Evolutionary conservation across 2,113 vertebrate species (phyloP).

Genomic region (Menidia beryllina): DNA sequence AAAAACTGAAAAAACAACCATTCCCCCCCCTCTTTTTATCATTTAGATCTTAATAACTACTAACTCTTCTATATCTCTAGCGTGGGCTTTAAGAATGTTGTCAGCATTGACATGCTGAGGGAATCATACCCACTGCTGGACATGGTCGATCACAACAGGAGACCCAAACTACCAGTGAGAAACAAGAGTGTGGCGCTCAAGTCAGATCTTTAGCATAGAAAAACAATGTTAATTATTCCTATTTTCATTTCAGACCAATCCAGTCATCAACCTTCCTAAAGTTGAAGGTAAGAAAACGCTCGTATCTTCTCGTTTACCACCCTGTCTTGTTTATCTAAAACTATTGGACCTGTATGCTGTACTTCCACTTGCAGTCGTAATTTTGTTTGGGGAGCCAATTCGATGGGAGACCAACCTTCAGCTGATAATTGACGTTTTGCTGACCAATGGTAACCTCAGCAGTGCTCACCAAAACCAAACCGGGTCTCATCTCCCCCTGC

Average conservation of each 20-base stretch:
- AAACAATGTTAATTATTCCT: no score
- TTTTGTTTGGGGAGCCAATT: conserved; percentile 91
- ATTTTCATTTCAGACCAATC: conserved; percentile 79
- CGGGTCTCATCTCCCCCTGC: conserved; percentile 85
- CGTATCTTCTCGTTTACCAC: background rate
- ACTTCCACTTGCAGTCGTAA: conserved; percentile 78
- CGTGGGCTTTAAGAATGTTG: conserved; percentile 87
- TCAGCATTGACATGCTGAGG: conserved; percentile 88
- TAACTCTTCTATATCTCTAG: conserved; percentile 64
- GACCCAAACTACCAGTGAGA: conserved; percentile 85
- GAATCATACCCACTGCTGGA: conserved; percentile 90
- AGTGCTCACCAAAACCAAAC: conserved; percentile 73
- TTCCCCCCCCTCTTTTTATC: background rate
- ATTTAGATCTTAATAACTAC: conserved; percentile 13
- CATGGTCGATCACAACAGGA: conserved; percentile 89
- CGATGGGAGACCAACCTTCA: conserved; percentile 94
- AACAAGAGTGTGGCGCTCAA: background rate
- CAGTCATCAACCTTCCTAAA: conserved; percentile 84
- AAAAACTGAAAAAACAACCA: background rate
- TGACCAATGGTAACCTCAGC: conserved; percentile 88
- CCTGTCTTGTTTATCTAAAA: background rate
- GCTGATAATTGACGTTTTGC: conserved; percentile 87
- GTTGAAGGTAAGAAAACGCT: conserved; percentile 84
- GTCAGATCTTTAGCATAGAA: background rate
- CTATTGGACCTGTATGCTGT: background rate